Percentiles rank a stretch among this genome's conserved stretches.
These are phyloP conservation scores for Nesogale talazaci DNA, from an alignment of 2,113 vertebrate species.

Conservation along the genomic window DNA sequence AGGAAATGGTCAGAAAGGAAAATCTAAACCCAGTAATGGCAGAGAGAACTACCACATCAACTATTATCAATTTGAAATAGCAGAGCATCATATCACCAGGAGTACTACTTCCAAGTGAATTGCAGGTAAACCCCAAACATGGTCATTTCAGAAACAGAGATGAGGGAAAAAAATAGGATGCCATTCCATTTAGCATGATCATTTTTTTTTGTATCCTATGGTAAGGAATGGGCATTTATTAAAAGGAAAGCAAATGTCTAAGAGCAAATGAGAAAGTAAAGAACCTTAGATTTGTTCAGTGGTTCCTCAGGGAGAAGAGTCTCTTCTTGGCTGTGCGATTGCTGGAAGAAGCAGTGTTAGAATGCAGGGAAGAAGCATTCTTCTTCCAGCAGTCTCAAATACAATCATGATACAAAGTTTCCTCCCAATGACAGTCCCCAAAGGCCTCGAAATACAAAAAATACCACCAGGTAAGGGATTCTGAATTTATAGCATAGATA, in stretches of 20 bases:
- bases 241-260: not conserved
- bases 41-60: not conserved
- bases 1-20: not conserved
- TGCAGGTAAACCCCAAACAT: not conserved
- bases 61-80: not conserved
- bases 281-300: not conserved
- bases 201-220: not conserved
- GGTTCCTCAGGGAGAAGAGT: not conserved
- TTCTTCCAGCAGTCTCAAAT: not conserved
- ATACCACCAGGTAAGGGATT: not conserved
- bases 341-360: no score
- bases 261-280: not conserved
- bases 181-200: not conserved
- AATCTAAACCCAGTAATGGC: not conserved
- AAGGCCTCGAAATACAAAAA: not conserved
- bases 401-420: not conserved
- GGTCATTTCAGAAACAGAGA: not conserved
- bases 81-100: not conserved
- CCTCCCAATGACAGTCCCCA: not conserved
- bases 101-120: not conserved
- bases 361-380: not conserved
- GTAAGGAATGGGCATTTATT: not conserved
- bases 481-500: no score
- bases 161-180: not conserved
- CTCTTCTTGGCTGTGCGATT: no score